Base-by-base conservation (phyloP, 37 sponge, comb jelly and placozoan genomes). In the Dysidea cf. avara region DNA sequence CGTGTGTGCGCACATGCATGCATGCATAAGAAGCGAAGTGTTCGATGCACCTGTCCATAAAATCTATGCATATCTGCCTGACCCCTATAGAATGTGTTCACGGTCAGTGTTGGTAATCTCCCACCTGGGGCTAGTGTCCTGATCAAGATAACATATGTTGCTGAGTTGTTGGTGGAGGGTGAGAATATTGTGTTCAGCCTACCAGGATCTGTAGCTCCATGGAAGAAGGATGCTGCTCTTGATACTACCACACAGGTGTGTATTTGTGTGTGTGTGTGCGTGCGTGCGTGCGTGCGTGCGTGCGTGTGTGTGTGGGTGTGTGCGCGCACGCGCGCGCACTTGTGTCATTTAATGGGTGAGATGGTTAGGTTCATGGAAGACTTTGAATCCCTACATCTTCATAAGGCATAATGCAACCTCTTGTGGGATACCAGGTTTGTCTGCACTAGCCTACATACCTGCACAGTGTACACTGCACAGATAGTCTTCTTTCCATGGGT, bases 111-210 rank as follows among this genome's bases (percentile, higher is more conserved):
- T 3, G 99, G 99, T 16, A 97, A 97, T 78, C 84, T 97, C 18
- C 95, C 99, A 4, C 91, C 99, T 14, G 95, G 89, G 6, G 96
- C 95, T 43, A 91, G 80, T 29, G 92, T 97, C 33, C 90, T 95
- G 40, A 97, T 97, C 74, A 97, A 97, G 90, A 97, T 97, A 52
- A 92, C 87, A 12, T 97, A 94, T 39, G 99, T 97, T n/a, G 88
- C 96, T 32, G 99, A 97, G 77, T 76, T 97, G 65, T 67, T 55
- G 21, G 90, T 92, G 56, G 96, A 88, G 39, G 99, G 91, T 16
- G 96, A 97, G 56, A 68, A 86, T 39, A 82, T 97, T 7, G 81
- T 86, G 28, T 97, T 97, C 72, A 78, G 75, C 12, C 74, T 93
- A 21, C 94, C 97, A 6, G 88, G 91, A 25, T 86, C 83, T 68